These are phyloP conservation scores for Acipenser oxyrinchus DNA, from an alignment of 2,797 vertebrate genomes.

Conservation along the genomic window DNA sequence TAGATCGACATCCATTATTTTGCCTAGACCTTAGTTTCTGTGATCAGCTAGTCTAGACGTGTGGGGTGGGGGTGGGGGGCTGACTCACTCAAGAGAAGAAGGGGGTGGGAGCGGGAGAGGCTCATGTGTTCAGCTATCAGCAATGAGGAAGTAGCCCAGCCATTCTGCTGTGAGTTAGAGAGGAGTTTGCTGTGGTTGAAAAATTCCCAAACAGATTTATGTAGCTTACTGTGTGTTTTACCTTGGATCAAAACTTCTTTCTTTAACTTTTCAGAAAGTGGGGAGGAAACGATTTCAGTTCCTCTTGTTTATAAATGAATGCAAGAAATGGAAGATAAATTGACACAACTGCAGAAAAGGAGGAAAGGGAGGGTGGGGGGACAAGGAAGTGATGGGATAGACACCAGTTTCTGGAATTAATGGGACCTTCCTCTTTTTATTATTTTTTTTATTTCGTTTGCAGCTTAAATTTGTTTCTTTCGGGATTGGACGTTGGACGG, in stretches of 20 bases:
- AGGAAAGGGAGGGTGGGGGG: neutral
- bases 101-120: slow-evolving; percentile 30
- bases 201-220: neutral
- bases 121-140: slow-evolving; percentile 11
- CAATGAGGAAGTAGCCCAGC: slow-evolving; percentile 45
- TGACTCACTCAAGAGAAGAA: slow-evolving; percentile 41
- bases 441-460: slow-evolving; percentile 14
- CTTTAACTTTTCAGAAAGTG: too few species aligned
- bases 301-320: neutral
- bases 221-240: neutral
- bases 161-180: slow-evolving; percentile 45
- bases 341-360: too few species aligned
- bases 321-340: neutral
- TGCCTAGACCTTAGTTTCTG: slow-evolving; percentile 10
- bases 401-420: neutral
- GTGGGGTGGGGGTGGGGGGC: slow-evolving; percentile 23
- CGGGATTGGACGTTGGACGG: slow-evolving; percentile 9
- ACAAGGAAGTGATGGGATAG: neutral
- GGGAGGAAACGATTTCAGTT: too few species aligned
- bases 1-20: neutral
- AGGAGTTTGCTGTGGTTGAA: neutral
- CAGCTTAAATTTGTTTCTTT: slow-evolving; percentile 37
- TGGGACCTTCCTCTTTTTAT: neutral
- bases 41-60: slow-evolving; percentile 22
- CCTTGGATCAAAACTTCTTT: neutral